Conservation (phyloP, 2,797 vertebrate genomes). For the Cyclura pinguis region DNA sequence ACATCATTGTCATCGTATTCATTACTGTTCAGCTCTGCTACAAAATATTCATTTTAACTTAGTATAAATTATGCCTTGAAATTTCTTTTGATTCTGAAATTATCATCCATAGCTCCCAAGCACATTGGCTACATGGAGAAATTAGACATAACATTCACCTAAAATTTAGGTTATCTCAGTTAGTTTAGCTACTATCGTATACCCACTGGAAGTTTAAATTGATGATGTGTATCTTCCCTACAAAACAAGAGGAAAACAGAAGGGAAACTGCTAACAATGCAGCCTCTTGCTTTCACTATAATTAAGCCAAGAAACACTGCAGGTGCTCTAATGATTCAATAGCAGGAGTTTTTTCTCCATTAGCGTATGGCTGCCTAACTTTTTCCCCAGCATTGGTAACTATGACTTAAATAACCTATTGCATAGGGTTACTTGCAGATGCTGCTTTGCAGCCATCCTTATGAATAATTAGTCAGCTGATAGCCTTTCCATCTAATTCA, state of each 20-base stretch:
- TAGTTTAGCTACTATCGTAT: slow-evolving; percentile 5
- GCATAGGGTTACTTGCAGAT: neutral
- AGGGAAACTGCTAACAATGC: neutral
- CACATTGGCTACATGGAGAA: neutral
- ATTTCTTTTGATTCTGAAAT: neutral
- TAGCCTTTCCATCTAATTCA: neutral
- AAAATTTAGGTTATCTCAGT: slow-evolving; percentile 2
- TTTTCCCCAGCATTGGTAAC: neutral
- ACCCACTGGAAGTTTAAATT: neutral
- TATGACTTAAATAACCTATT: neutral
- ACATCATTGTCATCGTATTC: neutral
- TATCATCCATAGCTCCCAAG: neutral
- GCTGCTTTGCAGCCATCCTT: neutral
- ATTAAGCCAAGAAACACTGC: slow-evolving; percentile 32
- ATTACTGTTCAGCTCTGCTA: neutral
- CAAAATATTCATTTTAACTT: neutral
- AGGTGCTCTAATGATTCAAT: slow-evolving; percentile 31
- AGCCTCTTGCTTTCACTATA: slow-evolving; percentile 28
- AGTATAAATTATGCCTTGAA: neutral
- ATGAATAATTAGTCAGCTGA: neutral
- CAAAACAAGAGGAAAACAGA: neutral
- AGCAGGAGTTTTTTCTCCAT: neutral
- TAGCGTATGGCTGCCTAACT: slow-evolving; percentile 2
- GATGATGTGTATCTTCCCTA: neutral
- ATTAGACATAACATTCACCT: neutral